Conservation (phyloP, 2,888 invertebrate genomes). For the Dicyrtomina minuta region DNA sequence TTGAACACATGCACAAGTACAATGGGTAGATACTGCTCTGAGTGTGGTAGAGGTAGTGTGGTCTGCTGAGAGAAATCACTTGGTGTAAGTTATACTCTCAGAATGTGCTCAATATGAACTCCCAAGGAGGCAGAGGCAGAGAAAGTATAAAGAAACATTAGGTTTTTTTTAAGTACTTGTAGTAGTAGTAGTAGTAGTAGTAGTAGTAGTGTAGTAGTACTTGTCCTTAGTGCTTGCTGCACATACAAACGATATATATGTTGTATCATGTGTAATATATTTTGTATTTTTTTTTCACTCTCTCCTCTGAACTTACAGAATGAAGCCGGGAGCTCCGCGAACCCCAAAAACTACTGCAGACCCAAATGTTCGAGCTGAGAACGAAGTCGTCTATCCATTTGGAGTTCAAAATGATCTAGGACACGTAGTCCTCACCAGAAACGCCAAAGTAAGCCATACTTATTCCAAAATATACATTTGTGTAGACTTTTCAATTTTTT, state of each 20-base stretch:
- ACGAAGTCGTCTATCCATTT: conserved; percentile 56
- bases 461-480: too few relatives aligned
- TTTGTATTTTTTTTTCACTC: not conserved
- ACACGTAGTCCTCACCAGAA: conserved; percentile 56
- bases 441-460: conserved; percentile 54
- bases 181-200: too few relatives aligned
- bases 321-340: conserved; percentile 53
- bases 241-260: not conserved
- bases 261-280: conserved; percentile 2
- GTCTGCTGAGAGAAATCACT: not conserved
- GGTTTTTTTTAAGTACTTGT: not conserved
- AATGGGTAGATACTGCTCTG: not conserved
- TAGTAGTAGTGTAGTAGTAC: not conserved
- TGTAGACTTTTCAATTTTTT: not conserved
- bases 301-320: conserved; percentile 45
- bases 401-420: conserved; percentile 58
- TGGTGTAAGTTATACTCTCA: not conserved
- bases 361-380: conserved; percentile 54
- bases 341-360: conserved; percentile 47
- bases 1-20: not conserved
- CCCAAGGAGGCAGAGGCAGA: not conserved
- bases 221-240: not conserved
- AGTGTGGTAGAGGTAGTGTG: not conserved
- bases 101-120: not conserved
- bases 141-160: conserved; percentile 6